Evolutionary conservation across 2,888 invertebrate genomes (phyloP), one percentile per base, ranked within the genome.

Genomic region (Chelonus formosanus): DNA sequence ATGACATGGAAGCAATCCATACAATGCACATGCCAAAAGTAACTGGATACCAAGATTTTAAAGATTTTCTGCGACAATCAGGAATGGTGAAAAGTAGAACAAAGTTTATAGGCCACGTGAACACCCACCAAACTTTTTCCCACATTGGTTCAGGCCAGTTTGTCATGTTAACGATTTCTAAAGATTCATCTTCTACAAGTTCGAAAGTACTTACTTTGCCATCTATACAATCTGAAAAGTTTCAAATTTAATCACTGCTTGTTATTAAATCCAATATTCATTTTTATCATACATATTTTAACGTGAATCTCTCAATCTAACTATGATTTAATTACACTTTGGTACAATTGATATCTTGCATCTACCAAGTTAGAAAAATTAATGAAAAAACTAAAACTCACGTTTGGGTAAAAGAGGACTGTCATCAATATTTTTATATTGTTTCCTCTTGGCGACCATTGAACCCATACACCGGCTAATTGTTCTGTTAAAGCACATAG

Each of bases 1-100:
- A 96, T 0, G 95, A 93, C 4, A 92, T 89, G 1, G 87, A 84
- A 0, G 92, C 93, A 70, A 96, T 93, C 94, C 95, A 96, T 0
- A 90, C 84, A 64, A 94, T 88, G 77, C 94, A 93, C 90, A 94
- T 91, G 5, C 89, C 65, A 78, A 96, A 94, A 0, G 94, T 93
- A 0, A 91, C 70, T 0, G 90, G 86, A 75, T 89, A 92, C 74
- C 77, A 82, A 4, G 76, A 73, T 65, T 67, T 78, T 32, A 91
- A 84, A 20, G 85, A 85, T 0, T 86, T 87, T 63, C 88, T 88
- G 47, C 90, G 86, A 78, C 92, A 91, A 85, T 95, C 93, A 0
- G 95, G 96, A 52, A 93, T 90, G 0, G 93, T 92, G 35, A 91
- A 70, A 82, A 89, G 90, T 4, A 95, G 87, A 2, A 90, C 44